These are phyloP conservation scores for Proterorhinus semilunaris DNA, from an alignment of 2,113 vertebrate genomes.

Conservation along the genomic window DNA sequence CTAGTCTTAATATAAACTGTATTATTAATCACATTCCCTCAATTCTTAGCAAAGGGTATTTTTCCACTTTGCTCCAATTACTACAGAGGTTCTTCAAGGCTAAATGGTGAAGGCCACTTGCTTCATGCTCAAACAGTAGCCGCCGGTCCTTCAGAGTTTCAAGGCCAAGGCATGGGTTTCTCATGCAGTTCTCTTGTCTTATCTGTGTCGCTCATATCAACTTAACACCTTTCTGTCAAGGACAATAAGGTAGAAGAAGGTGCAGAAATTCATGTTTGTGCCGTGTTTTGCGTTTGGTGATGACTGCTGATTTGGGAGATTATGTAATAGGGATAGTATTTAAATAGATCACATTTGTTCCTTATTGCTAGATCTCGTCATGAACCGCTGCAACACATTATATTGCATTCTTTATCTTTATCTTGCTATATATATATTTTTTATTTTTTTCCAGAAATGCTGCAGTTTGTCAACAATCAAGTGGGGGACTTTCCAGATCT, in stretches of 20 bases:
- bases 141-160: conserved; percentile 22
- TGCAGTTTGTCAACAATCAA: conserved; percentile 97
- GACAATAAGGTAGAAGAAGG: conserved; percentile 2
- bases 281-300: neutral
- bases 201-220: conserved; percentile 12
- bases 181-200: neutral
- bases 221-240: conserved; percentile 20
- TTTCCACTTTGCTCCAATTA: conserved; percentile 12
- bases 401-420: no score
- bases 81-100: conserved; percentile 38
- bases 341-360: neutral
- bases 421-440: neutral
- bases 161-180: conserved; percentile 41
- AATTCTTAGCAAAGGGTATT: neutral
- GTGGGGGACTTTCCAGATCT: conserved; percentile 92
- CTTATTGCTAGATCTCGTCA: no score
- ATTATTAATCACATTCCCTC: no score
- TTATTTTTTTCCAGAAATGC: conserved; percentile 84
- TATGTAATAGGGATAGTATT: neutral
- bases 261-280: neutral
- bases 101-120: conserved; percentile 29
- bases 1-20: no score
- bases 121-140: conserved; percentile 46
- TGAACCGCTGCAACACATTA: no score
- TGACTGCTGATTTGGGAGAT: neutral